Evolutionary conservation across 2,797 vertebrate species (phyloP), one percentile per base, ranked within the genome.

Genomic region (Typhlichthys subterraneus): DNA sequence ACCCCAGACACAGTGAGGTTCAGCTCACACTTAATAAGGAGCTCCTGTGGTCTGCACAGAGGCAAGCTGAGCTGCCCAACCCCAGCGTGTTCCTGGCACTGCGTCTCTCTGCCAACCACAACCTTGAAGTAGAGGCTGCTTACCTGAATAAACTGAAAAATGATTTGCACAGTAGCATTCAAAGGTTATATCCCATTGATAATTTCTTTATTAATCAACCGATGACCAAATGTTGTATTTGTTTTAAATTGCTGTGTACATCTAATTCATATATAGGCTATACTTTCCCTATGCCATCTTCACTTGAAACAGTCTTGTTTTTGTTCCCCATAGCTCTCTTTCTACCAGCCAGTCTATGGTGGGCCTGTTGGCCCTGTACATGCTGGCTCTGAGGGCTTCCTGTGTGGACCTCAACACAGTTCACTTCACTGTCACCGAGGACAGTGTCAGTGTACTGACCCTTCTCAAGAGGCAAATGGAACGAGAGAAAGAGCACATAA

Each of bases 51-150:
- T 88, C 92, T 76, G 69, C 92, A 13, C 84, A 83, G 45, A 67
- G 51, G 1, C 63, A 63, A 0, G 73, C 79, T 0, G 75, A 73
- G 57, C 73, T 86, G 8, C 88, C 94, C 1, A 97, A 97, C 78
- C 96, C 96, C 69, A 95, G 94, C 5, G 53, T 97, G 67, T 94
- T 95, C 69, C 76, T 98, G 80, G 95, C 93, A 1, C 89, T 99
- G 45, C 94, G 96, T 5, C 95, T 98, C 53, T 96, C 95, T 0
- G 14, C 63, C 0, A 4, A 76, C 23, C 96, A 98, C 65, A 85
- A 91, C 59, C 85, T 82, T 2, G 48, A 2, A 3, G 87, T 72
- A 51, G 97, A 98, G 76, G 55, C 7, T 1, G 65, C 75, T 12
- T 89, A 98, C 82, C 87, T 98, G 31, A 76, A 77, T 4, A 86